These are phyloP conservation scores for Calypte anna DNA, from an alignment of 2,113 vertebrate species.

Conservation along the genomic window DNA sequence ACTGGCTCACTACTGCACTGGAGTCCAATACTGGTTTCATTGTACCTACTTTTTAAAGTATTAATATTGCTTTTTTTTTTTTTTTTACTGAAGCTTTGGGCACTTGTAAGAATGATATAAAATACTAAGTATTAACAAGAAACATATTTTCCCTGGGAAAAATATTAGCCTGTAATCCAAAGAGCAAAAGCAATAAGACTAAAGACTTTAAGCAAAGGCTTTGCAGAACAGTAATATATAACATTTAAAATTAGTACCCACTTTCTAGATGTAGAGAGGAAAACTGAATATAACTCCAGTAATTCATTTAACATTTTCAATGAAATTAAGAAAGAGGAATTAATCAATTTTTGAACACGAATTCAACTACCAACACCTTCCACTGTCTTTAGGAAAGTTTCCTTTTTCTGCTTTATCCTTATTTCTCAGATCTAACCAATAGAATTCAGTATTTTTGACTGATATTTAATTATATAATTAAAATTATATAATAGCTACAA, in stretches of 20 bases:
- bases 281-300: conserved; percentile 39
- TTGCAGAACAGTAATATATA: conserved; percentile 33
- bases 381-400: conserved; percentile 46
- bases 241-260: conserved; percentile 67
- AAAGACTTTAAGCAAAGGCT: conserved; percentile 61
- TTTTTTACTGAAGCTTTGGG: conserved; percentile 31
- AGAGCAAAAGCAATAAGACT: conserved; percentile 56
- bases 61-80: conserved; percentile 10
- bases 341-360: conserved; percentile 63
- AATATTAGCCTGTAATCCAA: conserved; percentile 50
- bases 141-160: conserved; percentile 35
- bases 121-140: neutral
- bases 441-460: no score
- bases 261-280: conserved; percentile 56
- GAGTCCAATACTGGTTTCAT: neutral
- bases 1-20: neutral
- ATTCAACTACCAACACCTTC: conserved; percentile 64
- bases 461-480: neutral
- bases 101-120: conserved; percentile 44
- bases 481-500: neutral
- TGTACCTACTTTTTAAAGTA: conserved; percentile 22
- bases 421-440: conserved; percentile 32
- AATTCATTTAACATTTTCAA: conserved; percentile 72
- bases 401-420: conserved; percentile 19
- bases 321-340: conserved; percentile 67